Evolutionary conservation across 2,113 vertebrate genomes (phyloP).

Genomic region (Gyps fulvus): DNA sequence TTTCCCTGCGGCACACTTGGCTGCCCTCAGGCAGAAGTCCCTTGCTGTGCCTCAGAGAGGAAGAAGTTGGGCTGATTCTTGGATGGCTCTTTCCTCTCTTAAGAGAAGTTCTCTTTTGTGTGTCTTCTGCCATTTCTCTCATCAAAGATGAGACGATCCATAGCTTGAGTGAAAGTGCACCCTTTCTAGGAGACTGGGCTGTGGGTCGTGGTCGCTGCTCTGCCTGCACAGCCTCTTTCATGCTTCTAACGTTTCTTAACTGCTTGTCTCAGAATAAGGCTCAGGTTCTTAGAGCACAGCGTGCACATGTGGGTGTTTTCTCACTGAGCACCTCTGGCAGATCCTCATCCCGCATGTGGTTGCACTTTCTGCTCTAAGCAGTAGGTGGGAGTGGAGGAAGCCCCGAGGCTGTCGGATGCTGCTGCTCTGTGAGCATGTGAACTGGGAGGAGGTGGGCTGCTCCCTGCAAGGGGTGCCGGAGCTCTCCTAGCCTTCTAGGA

Average conservation of each 20-base stretch:
- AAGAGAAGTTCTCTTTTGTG: background rate
- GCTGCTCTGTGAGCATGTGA: fast-evolving
- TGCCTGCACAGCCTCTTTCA: background rate
- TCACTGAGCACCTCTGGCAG: fast-evolving
- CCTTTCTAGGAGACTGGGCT: background rate
- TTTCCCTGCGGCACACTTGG: background rate
- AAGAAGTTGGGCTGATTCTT: background rate
- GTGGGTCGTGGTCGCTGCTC: background rate
- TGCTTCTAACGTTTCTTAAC: background rate
- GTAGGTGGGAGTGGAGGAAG: background rate
- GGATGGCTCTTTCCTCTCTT: background rate
- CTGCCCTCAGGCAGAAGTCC: background rate
- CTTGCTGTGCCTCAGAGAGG: background rate
- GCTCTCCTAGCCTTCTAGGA: background rate
- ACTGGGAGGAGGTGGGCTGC: background rate
- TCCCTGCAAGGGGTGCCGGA: background rate
- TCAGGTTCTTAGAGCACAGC: background rate
- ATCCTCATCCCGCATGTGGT: fast-evolving
- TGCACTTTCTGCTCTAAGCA: background rate
- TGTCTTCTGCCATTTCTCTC: background rate
- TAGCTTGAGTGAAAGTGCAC: background rate
- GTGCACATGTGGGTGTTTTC: fast-evolving
- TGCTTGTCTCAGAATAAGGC: background rate
- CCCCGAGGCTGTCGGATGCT: fast-evolving
- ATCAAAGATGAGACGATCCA: background rate